Conservation (phyloP, 2,888 invertebrate species). For the Drosophila anceps region DNA sequence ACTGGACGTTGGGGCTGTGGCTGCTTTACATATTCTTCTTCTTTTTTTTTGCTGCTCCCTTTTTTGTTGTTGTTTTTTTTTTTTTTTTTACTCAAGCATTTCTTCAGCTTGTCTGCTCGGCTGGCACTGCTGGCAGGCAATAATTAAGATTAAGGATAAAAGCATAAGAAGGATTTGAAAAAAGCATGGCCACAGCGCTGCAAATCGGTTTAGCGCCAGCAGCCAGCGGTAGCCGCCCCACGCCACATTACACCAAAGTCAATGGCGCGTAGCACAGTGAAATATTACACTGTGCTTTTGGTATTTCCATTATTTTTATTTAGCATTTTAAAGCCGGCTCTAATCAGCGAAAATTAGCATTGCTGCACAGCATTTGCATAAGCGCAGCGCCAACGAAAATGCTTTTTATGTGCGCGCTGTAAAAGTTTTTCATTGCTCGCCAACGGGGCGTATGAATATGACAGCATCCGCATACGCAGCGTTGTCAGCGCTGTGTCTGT, state of each 20-base stretch:
- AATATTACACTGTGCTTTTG: conserved; percentile 53
- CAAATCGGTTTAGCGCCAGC: conserved; percentile 74
- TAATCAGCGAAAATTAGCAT: conserved; percentile 77
- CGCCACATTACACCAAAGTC: conserved; percentile 64
- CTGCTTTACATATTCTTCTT: conserved; percentile 46
- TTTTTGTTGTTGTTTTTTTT: conserved; percentile 32
- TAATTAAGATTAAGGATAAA: conserved; percentile 85
- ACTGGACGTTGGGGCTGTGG: conserved; percentile 43
- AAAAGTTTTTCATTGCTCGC: conserved; percentile 45
- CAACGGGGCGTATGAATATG: conserved; percentile 66
- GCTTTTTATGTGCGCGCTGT: conserved; percentile 43
- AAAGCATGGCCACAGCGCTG: conserved; percentile 38
- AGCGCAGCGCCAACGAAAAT: conserved; percentile 31
- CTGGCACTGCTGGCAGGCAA: conserved; percentile 69
- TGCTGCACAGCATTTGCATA: conserved; percentile 66
- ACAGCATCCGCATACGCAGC: conserved; percentile 54
- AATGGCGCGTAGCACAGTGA: conserved; percentile 78
- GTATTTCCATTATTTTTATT: conserved; percentile 19
- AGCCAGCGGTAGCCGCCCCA: conserved; percentile 18
- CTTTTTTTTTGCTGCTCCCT: conserved; percentile 25
- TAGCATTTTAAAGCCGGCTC: conserved; percentile 24
- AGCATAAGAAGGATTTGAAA: conserved; percentile 82
- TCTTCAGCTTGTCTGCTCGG: conserved; percentile 48
- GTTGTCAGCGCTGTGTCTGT: conserved; percentile 28
- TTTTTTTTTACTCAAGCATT: conserved; percentile 35